phyloP scores from a whole-genome alignment of 2,888 invertebrate species.

The Slavum lentiscoides region DNA sequence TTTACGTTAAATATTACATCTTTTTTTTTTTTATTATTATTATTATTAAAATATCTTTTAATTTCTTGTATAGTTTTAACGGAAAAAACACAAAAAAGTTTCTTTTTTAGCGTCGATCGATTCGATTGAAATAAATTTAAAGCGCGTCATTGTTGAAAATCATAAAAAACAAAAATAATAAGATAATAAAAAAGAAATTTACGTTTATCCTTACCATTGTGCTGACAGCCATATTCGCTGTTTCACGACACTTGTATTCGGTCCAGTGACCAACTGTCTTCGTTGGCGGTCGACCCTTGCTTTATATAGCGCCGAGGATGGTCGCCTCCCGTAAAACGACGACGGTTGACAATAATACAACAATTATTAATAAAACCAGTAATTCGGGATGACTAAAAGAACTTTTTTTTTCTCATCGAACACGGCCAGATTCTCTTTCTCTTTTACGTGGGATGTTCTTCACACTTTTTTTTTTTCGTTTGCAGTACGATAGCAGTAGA shows the following conservation, averaged over 20 bases:
- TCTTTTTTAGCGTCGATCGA: too few species aligned
- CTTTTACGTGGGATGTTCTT: background rate
- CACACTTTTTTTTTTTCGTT: background rate
- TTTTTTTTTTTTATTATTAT: too few species aligned
- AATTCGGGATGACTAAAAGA: background rate
- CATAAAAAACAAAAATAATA: too few species aligned
- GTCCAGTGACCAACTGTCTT: background rate
- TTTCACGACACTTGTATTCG: background rate
- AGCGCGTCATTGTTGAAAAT: too few species aligned
- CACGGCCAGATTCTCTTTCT: background rate
- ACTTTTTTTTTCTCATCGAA: background rate
- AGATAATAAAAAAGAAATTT: background rate
- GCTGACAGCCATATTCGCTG: background rate
- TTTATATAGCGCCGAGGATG: constrained; percentile 5
- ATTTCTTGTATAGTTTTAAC: too few species aligned
- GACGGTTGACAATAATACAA: background rate
- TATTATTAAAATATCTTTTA: too few species aligned
- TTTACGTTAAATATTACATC: too few species aligned
- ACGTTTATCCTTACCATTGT: background rate
- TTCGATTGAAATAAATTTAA: too few species aligned
- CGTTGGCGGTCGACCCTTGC: background rate
- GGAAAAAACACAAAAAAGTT: too few species aligned
- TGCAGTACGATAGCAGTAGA: too few species aligned
- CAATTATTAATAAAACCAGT: constrained; percentile 6
- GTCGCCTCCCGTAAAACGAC: background rate